phyloP scores from a whole-genome alignment of 2,888 invertebrate species.

The Nymphalis c-album region DNA sequence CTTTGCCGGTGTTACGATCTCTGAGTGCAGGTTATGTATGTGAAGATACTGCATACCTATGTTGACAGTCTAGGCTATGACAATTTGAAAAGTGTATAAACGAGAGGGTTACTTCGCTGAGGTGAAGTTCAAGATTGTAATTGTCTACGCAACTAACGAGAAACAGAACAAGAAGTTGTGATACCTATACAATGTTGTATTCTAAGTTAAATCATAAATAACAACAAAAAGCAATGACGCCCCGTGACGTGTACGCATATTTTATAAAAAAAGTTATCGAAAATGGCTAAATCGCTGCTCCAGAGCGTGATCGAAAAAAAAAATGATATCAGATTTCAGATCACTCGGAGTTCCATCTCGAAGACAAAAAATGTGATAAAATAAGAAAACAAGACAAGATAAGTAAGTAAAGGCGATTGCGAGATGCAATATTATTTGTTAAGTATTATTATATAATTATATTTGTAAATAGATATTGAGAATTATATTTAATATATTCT shows the following conservation, averaged over 20 bases:
- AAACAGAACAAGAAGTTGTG: slow-evolving; percentile 33
- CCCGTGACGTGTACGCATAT: neutral
- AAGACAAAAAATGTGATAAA: slow-evolving; percentile 40
- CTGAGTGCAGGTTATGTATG: slow-evolving; percentile 15
- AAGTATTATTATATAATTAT: slow-evolving; percentile 64
- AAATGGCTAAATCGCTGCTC: slow-evolving; percentile 7
- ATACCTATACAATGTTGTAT: slow-evolving; percentile 31
- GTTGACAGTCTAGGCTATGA: neutral
- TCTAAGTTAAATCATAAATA: slow-evolving; percentile 26
- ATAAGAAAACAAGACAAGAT: slow-evolving; percentile 36
- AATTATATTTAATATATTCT: slow-evolving; percentile 53
- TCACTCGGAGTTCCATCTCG: slow-evolving; percentile 33
- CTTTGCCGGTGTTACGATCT: slow-evolving; percentile 16
- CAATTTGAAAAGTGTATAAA: neutral
- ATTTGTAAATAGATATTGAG: slow-evolving; percentile 61
- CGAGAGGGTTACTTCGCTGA: slow-evolving; percentile 1
- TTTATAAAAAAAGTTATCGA: slow-evolving; percentile 12
- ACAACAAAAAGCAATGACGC: slow-evolving; percentile 21
- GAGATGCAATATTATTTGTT: slow-evolving; percentile 76
- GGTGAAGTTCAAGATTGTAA: slow-evolving; percentile 4
- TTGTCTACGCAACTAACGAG: slow-evolving; percentile 20
- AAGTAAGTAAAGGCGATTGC: slow-evolving; percentile 60
- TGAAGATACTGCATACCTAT: neutral
- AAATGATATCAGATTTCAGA: slow-evolving; percentile 4
- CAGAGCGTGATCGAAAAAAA: slow-evolving; percentile 1